Conservation (phyloP, 2,113 vertebrate genomes). For the Sphyrna mokarran region DNA sequence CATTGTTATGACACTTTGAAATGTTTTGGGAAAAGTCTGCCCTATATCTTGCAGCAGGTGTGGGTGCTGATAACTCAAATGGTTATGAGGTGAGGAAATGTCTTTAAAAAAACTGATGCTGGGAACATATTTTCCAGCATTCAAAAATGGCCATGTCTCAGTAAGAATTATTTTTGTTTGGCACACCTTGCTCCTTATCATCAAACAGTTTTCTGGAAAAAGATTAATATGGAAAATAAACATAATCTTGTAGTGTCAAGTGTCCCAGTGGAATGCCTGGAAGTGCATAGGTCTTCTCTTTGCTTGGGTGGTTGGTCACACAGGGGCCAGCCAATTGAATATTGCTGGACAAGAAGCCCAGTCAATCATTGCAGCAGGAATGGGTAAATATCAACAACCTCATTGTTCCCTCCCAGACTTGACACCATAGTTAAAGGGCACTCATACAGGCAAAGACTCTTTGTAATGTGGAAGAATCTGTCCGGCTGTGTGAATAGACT, state of each 20-base stretch:
- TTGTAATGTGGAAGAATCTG: too few species aligned
- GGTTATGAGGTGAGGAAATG: neutral
- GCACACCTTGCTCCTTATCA: neutral
- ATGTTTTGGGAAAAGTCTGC: neutral
- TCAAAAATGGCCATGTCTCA: neutral
- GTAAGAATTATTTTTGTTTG: neutral
- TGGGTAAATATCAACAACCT: too few species aligned
- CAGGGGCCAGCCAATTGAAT: too few species aligned
- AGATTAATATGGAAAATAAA: neutral
- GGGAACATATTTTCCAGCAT: neutral
- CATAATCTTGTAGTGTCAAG: neutral
- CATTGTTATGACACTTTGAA: too few species aligned
- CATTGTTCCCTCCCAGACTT: too few species aligned
- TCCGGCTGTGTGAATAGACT: neutral
- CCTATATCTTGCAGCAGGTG: neutral
- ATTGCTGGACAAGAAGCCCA: too few species aligned
- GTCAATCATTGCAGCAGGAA: too few species aligned
- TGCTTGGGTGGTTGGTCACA: too few species aligned
- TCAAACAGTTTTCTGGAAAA: neutral
- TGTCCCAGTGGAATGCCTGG: too few species aligned
- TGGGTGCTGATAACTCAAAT: neutral
- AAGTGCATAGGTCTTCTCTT: too few species aligned
- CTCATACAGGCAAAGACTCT: too few species aligned
- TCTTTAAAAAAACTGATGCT: neutral
- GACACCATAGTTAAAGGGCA: too few species aligned